Evolutionary conservation across 2,113 vertebrate species (phyloP).

Genomic region (Hemiscyllium ocellatum): DNA sequence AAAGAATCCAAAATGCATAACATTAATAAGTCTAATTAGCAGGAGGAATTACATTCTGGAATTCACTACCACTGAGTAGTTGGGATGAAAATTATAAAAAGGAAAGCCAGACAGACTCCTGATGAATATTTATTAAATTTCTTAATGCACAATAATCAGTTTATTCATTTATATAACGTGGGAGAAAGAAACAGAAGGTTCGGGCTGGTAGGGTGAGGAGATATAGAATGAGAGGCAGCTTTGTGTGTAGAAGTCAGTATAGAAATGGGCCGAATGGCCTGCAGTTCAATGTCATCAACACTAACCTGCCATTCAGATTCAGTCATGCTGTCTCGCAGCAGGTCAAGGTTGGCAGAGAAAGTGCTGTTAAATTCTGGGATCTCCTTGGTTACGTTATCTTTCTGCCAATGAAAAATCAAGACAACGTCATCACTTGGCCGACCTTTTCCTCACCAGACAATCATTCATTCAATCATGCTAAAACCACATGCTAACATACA

Average conservation of each 20-base stretch:
- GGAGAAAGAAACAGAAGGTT: not conserved
- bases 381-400: slow-evolving; percentile 49
- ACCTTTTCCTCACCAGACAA: too few relatives aligned
- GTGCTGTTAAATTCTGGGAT: slow-evolving; percentile 65
- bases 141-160: too few relatives aligned
- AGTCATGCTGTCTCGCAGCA: slow-evolving; percentile 55
- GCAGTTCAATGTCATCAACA: not conserved
- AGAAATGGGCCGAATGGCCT: not conserved
- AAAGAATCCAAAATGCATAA: not conserved
- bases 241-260: not conserved
- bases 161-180: not conserved
- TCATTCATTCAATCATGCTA: not conserved
- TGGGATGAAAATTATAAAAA: not conserved
- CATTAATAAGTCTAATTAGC: too few relatives aligned
- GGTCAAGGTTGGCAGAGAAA: slow-evolving; percentile 62
- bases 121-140: too few relatives aligned
- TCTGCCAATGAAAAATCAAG: slow-evolving; percentile 45
- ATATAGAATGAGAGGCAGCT: not conserved
- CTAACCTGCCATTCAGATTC: slow-evolving; percentile 54
- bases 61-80: not conserved
- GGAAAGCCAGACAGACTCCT: not conserved
- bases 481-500: not conserved
- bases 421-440: not conserved
- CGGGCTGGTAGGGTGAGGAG: not conserved
- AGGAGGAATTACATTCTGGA: too few relatives aligned